phyloP scores from a whole-genome alignment of 1,140 invertebrate species.

The Lordiphosa stackelbergi region DNA sequence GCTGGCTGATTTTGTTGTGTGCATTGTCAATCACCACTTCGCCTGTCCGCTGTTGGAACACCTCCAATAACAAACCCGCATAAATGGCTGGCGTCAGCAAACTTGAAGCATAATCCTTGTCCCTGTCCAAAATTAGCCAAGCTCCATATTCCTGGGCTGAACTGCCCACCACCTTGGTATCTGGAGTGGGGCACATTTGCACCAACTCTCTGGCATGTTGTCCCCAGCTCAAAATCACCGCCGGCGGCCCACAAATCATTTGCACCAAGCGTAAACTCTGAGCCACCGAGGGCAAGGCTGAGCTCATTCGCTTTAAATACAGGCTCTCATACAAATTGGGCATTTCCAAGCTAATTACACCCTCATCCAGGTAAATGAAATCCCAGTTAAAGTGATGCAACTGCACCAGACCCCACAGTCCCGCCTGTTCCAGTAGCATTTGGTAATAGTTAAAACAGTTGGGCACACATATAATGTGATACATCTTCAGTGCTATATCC shows the following conservation, averaged over 20 bases:
- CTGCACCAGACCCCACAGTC: constrained; percentile 82
- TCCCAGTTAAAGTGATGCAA: constrained; percentile 90
- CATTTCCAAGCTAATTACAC: constrained; percentile 91
- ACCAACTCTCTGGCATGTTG: constrained; percentile 83
- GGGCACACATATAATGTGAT: constrained; percentile 82
- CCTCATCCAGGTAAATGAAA: constrained; percentile 89
- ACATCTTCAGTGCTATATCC: constrained; percentile 69
- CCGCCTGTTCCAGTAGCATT: constrained; percentile 90
- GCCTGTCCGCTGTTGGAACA: constrained; percentile 89
- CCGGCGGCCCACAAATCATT: constrained; percentile 86
- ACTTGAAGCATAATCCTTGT: constrained; percentile 90
- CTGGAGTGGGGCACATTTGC: constrained; percentile 69
- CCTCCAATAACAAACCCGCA: constrained; percentile 93
- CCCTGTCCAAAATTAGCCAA: constrained; percentile 86
- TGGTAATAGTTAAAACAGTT: constrained; percentile 82
- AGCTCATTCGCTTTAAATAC: constrained; percentile 87
- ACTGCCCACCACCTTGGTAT: constrained; percentile 29
- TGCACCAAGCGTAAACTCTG: constrained; percentile 88
- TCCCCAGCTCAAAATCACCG: constrained; percentile 86
- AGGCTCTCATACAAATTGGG: constrained; percentile 85
- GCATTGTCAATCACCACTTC: constrained; percentile 83
- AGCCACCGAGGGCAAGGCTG: constrained; percentile 84
- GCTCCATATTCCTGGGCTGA: constrained; percentile 70
- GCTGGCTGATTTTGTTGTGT: constrained; percentile 80
- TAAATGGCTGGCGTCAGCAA: constrained; percentile 96